Evolutionary conservation across 2,888 invertebrate species (phyloP), one percentile per base, ranked within the genome.

Genomic region (Proisotoma minuta): DNA sequence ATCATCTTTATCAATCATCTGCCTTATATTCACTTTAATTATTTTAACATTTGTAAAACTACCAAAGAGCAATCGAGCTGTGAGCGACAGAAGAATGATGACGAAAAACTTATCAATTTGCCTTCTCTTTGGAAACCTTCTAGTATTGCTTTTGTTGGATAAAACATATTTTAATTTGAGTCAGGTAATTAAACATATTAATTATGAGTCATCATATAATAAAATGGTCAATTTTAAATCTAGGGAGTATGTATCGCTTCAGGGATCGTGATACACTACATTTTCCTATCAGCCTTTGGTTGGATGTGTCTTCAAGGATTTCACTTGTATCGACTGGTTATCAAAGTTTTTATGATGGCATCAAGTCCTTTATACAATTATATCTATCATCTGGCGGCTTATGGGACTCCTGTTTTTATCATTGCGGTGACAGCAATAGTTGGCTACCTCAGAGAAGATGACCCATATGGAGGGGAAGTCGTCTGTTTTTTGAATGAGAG

Each of bases 81-180:
- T 91, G 89, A 89, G 89, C 75, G 93, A 95, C 78, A 85, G 96
- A 68, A 93, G 91, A 63, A 88, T 94, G 52, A 97, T 98, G 77
- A 96, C 97, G 82, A 93, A 93, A 81, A 95, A 97, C 81, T 84
- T 98, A 70, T 95, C 95, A 80, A 82, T 89, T 67, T 95, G 94
- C 76, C 83, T 97, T 59, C 82, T 96, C 73, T 82, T 95, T 74
- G 95, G 93, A 26, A 95, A 97, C 80, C 81, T 93, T 66, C 82
- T 96, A 61, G 95, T 97, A 81, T 82, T 97, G 75, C 84, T 87
- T 72, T 96, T 96, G 66, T 52, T 72, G 34, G 72, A 72, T 47
- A 34, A 64, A 29, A 79, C 80, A 69, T 81, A 78, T 73, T 65
- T 72, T 51, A 48, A 66, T 26, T 57, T 72, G 56, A 57, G 60